Conservation (phyloP, 1,140 invertebrate genomes). For the Bombus haemorrhoidalis region DNA sequence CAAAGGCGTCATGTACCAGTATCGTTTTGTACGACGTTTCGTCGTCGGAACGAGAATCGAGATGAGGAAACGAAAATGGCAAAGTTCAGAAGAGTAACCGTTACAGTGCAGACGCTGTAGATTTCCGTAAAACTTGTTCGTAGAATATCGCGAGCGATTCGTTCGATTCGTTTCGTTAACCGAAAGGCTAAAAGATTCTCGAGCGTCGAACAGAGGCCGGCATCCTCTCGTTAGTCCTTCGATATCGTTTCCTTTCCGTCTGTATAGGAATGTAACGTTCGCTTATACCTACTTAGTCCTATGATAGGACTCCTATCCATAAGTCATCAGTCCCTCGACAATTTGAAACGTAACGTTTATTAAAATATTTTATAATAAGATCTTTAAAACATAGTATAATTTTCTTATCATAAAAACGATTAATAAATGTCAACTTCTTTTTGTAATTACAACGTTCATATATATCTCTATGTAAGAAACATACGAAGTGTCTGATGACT, state of each 20-base stretch:
- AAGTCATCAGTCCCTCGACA: not conserved
- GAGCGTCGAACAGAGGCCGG: conserved; percentile 21
- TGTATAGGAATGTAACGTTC: not conserved
- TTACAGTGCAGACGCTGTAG: not conserved
- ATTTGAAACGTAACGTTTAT: conserved; percentile 1
- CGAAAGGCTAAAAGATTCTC: not conserved
- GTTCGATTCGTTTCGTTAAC: not conserved
- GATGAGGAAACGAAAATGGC: not conserved
- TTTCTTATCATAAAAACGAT: not conserved
- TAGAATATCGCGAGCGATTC: not conserved
- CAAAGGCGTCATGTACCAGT: not conserved
- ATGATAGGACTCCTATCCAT: not conserved
- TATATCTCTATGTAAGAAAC: not conserved
- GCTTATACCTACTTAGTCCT: not conserved
- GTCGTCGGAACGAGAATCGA: conserved; percentile 1
- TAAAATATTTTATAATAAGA: not conserved
- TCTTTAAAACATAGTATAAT: not conserved
- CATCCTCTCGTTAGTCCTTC: conserved; percentile 6
- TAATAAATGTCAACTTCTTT: not conserved
- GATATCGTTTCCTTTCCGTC: not conserved
- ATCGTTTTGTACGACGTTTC: not conserved
- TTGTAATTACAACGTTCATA: not conserved
- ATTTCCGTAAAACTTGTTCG: not conserved
- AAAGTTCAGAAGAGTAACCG: not conserved
- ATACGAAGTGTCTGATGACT: not conserved